Evolutionary conservation across 2,888 invertebrate species (phyloP).

Genomic region (Aplocera efformata): DNA sequence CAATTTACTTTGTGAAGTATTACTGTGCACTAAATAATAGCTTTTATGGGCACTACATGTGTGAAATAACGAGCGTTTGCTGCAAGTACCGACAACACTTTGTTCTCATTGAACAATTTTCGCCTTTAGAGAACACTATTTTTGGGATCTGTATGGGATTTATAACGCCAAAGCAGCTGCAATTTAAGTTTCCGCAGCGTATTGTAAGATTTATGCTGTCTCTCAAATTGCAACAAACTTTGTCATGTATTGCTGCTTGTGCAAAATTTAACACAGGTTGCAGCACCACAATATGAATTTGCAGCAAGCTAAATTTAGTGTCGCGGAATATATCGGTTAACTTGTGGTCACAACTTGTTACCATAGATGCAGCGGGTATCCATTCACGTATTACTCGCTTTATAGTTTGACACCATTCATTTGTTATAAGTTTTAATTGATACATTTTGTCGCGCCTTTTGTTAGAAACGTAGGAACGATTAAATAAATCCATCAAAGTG

Average conservation of each 20-base stretch:
- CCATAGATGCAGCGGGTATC: constrained; percentile 15
- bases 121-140: constrained; percentile 9
- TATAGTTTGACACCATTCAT: constrained; percentile 43
- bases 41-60: constrained; percentile 15
- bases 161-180: constrained; percentile 18
- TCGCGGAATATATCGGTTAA: constrained; percentile 32
- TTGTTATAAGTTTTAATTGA: constrained; percentile 47
- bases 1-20: neutral
- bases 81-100: constrained; percentile 5
- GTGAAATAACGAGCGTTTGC: constrained; percentile 6
- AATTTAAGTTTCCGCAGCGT: constrained; percentile 21
- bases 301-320: constrained; percentile 15
- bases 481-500: constrained; percentile 40
- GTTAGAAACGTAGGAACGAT: constrained; percentile 30
- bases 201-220: constrained; percentile 27
- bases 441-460: constrained; percentile 35
- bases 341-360: constrained; percentile 34
- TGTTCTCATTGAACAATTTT: constrained; percentile 15
- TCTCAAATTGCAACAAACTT: constrained; percentile 30
- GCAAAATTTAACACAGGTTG: constrained; percentile 24
- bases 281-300: constrained; percentile 23
- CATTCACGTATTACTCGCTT: constrained; percentile 32
- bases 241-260: constrained; percentile 23
- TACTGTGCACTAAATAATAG: constrained; percentile 2
- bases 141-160: constrained; percentile 15